Evolutionary conservation across 2,113 vertebrate species (phyloP).

Genomic region (Macquaria australasica): DNA sequence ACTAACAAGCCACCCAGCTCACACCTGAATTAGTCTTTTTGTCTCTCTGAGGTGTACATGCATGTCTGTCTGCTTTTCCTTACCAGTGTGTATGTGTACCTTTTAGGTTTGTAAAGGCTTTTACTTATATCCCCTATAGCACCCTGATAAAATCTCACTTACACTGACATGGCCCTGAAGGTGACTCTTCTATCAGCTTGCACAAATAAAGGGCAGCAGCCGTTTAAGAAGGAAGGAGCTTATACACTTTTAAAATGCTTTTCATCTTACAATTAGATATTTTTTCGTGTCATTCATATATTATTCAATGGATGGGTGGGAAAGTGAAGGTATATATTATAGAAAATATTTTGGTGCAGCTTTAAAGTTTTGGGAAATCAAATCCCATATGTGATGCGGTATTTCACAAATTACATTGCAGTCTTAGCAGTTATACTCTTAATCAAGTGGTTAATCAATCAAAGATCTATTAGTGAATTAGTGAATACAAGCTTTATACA

Average conservation of each 20-base stretch:
- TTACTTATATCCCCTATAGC: slow-evolving; percentile 11
- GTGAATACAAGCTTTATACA: background rate
- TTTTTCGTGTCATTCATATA: background rate
- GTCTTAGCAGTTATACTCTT: background rate
- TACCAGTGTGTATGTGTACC: background rate
- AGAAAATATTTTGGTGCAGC: too few species aligned
- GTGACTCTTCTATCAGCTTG: slow-evolving; percentile 29
- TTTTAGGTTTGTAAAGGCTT: slow-evolving; percentile 32
- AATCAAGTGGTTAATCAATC: background rate
- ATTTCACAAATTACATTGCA: background rate
- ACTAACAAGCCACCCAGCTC: slow-evolving; percentile 61
- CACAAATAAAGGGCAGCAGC: slow-evolving; percentile 23
- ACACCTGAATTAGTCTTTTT: slow-evolving; percentile 56
- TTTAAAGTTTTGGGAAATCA: background rate
- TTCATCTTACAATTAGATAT: background rate
- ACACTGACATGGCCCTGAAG: slow-evolving; percentile 11
- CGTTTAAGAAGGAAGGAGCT: slow-evolving; percentile 25
- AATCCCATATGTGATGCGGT: background rate
- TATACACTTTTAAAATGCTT: background rate
- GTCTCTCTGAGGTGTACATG: slow-evolving; percentile 9
- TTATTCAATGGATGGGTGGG: background rate
- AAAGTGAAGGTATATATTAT: background rate
- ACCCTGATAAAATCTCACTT: slow-evolving; percentile 51
- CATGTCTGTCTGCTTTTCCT: slow-evolving; percentile 25
- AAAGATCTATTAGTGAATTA: background rate